Percentiles rank a stretch among this genome's conserved stretches.
Evolutionary conservation across 2,888 invertebrate genomes (phyloP).

Genomic region (Limnephilus rhombicus): DNA sequence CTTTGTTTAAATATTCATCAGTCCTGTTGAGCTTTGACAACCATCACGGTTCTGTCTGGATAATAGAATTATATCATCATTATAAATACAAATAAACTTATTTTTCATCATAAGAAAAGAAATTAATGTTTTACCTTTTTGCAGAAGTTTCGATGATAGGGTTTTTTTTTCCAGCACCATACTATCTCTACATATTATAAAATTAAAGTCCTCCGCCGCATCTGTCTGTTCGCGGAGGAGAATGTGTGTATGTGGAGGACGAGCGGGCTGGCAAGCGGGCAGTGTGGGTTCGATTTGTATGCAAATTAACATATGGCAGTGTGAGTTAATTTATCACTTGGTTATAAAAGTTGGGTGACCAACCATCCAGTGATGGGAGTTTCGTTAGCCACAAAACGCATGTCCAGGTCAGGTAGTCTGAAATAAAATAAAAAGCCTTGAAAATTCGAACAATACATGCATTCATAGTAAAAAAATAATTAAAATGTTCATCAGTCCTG

Average conservation of each 20-base stretch:
- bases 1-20: constrained; percentile 61
- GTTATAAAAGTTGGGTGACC: too few relatives aligned
- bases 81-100: background rate
- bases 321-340: too few relatives aligned
- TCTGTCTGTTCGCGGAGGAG: too few relatives aligned
- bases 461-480: background rate
- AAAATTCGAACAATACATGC: background rate
- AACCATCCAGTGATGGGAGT: too few relatives aligned
- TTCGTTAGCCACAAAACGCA: too few relatives aligned
- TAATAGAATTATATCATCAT: constrained; percentile 55
- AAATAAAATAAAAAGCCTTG: background rate
- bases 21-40: constrained; percentile 70
- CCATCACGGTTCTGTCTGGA: constrained; percentile 57
- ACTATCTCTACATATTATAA: background rate
- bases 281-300: too few relatives aligned
- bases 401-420: too few relatives aligned
- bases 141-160: background rate
- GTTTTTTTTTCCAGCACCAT: background rate
- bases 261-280: too few relatives aligned
- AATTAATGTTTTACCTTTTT: background rate
- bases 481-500: background rate
- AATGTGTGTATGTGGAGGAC: too few relatives aligned
- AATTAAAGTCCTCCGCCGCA: too few relatives aligned
- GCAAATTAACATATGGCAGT: too few relatives aligned
- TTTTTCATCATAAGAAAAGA: background rate